phyloP scores from a whole-genome alignment of 2,888 invertebrate genomes.

The Eledona agricola region DNA sequence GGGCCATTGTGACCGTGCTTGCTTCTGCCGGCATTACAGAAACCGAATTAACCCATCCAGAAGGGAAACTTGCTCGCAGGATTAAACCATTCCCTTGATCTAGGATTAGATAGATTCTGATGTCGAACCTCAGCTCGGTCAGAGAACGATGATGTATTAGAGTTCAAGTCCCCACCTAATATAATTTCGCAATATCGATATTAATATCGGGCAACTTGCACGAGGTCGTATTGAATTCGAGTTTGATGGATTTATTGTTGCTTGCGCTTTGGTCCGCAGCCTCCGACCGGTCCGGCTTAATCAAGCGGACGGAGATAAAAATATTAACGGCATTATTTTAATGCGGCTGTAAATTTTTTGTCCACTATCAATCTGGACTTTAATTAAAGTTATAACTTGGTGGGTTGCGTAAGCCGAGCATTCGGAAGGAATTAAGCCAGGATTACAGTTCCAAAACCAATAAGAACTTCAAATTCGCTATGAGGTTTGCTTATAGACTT shows the following conservation, averaged over 20 bases:
- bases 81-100: conserved; percentile 59
- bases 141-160: conserved; percentile 47
- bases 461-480: conserved; percentile 52
- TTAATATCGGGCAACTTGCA: conserved; percentile 35
- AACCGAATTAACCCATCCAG: conserved; percentile 58
- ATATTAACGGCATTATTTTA: conserved; percentile 21
- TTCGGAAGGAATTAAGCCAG: conserved; percentile 53
- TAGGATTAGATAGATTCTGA: conserved; percentile 58
- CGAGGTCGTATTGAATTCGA: conserved; percentile 30
- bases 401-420: conserved; percentile 49
- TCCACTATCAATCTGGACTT: conserved; percentile 47
- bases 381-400: conserved; percentile 54
- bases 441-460: conserved; percentile 56
- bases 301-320: conserved; percentile 14
- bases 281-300: conserved; percentile 6
- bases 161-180: conserved; percentile 33
- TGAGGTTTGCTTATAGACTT: conserved; percentile 43
- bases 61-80: conserved; percentile 59
- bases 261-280: conserved; percentile 3
- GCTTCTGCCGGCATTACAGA: conserved; percentile 53
- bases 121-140: conserved; percentile 54
- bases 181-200: conserved; percentile 36
- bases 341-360: conserved; percentile 32
- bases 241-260: conserved; percentile 33
- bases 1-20: conserved; percentile 58